phyloP scores from a whole-genome alignment of 2,113 vertebrate genomes.

The Lampris megalopsis region DNA sequence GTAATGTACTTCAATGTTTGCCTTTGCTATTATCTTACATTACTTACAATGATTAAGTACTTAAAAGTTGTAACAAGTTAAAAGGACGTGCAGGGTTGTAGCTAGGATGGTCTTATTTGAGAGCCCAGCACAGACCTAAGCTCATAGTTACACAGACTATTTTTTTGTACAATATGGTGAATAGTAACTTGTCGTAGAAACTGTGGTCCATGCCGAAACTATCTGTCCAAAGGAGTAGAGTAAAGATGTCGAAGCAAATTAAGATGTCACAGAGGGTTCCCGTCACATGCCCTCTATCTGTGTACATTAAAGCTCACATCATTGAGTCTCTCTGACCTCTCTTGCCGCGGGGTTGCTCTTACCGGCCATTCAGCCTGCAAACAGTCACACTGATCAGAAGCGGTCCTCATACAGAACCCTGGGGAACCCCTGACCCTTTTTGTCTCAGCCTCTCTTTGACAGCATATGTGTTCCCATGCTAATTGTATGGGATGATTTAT shows the following conservation, averaged over 20 bases:
- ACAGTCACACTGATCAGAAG: conserved; percentile 80
- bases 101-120: not conserved
- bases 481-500: conserved; percentile 77
- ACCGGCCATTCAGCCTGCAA: conserved; percentile 74
- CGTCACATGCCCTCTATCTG: conserved; percentile 74
- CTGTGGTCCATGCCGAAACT: conserved; percentile 23
- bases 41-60: not conserved
- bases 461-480: conserved; percentile 79
- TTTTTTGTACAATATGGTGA: conserved; percentile 12
- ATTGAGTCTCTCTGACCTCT: conserved; percentile 82
- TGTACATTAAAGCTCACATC: conserved; percentile 84
- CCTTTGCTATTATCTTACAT: not conserved
- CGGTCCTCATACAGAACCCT: conserved; percentile 70
- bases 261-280: conserved; percentile 81
- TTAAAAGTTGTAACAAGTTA: not conserved
- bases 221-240: conserved; percentile 68
- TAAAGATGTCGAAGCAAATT: conserved; percentile 78
- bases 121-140: not conserved
- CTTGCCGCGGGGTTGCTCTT: conserved; percentile 65
- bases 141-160: not conserved
- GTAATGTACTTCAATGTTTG: not conserved
- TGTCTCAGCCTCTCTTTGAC: conserved; percentile 71
- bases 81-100: not conserved
- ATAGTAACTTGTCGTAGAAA: conserved; percentile 24
- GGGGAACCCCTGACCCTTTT: conserved; percentile 78